phyloP scores from a whole-genome alignment of 2,888 invertebrate species.

The Asteroscopus sphinx region DNA sequence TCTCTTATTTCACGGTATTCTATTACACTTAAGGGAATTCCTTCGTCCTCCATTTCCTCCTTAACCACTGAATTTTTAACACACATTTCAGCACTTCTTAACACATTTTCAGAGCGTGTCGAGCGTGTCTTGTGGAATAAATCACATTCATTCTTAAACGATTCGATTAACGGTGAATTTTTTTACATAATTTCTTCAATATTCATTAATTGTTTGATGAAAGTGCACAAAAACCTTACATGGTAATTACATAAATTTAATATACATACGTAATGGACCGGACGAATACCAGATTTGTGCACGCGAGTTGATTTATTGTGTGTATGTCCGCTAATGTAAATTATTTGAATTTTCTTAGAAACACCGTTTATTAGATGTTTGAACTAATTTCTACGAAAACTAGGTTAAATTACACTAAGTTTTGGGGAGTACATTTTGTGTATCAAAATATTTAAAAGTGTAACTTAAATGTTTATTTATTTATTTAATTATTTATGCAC shows the following conservation, averaged over 20 bases:
- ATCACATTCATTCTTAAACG: slow-evolving; percentile 22
- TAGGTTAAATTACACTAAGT: slow-evolving; percentile 3
- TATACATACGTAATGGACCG: slow-evolving; percentile 36
- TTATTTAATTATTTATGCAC: too few relatives aligned
- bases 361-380: slow-evolving; percentile 1
- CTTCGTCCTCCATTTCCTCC: neutral
- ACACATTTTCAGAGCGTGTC: neutral
- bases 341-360: slow-evolving; percentile 26
- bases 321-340: slow-evolving; percentile 18
- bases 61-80: slow-evolving; percentile 3
- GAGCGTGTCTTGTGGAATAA: too few relatives aligned
- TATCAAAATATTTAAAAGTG: neutral
- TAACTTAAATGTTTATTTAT: too few relatives aligned
- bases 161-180: slow-evolving; percentile 24
- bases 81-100: neutral
- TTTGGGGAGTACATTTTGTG: neutral
- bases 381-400: slow-evolving; percentile 20
- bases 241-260: slow-evolving; percentile 26
- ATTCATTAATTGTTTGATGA: slow-evolving; percentile 47
- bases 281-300: slow-evolving; percentile 30
- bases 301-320: slow-evolving; percentile 40
- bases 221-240: slow-evolving; percentile 30
- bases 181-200: slow-evolving; percentile 24
- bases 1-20: neutral
- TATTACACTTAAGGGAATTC: slow-evolving; percentile 9